Evolutionary conservation across 2,113 vertebrate species (phyloP).

Genomic region (Ciconia stormi): DNA sequence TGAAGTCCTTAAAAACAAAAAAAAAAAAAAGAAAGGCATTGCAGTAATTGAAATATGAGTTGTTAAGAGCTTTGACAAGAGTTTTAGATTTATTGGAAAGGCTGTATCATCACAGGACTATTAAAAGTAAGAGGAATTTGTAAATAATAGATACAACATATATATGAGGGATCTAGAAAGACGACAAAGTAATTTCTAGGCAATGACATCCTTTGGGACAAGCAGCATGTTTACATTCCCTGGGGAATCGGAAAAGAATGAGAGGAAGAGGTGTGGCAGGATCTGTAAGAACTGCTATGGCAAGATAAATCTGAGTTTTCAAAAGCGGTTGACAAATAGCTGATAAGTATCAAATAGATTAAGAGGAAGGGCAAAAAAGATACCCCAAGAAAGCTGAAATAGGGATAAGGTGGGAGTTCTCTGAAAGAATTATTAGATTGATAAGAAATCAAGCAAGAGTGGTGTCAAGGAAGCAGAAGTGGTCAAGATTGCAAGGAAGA

Average conservation of each 20-base stretch:
- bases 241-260: background rate
- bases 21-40: background rate
- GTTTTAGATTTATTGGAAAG: background rate
- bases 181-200: background rate
- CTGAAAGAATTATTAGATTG: background rate
- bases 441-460: background rate
- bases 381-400: background rate
- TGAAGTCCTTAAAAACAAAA: background rate
- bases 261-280: conserved; percentile 39
- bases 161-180: background rate
- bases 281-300: background rate
- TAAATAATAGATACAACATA: background rate
- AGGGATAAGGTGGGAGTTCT: background rate
- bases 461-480: background rate
- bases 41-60: background rate
- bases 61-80: background rate
- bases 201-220: background rate
- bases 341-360: background rate
- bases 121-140: background rate
- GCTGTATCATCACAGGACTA: background rate
- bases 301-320: conserved; percentile 12
- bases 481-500: background rate
- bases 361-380: background rate
- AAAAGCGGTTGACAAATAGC: background rate
- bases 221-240: background rate